Percentiles rank a stretch among this genome's conserved stretches.
phyloP scores from a whole-genome alignment of 2,113 vertebrate genomes.

The Chionis minor region DNA sequence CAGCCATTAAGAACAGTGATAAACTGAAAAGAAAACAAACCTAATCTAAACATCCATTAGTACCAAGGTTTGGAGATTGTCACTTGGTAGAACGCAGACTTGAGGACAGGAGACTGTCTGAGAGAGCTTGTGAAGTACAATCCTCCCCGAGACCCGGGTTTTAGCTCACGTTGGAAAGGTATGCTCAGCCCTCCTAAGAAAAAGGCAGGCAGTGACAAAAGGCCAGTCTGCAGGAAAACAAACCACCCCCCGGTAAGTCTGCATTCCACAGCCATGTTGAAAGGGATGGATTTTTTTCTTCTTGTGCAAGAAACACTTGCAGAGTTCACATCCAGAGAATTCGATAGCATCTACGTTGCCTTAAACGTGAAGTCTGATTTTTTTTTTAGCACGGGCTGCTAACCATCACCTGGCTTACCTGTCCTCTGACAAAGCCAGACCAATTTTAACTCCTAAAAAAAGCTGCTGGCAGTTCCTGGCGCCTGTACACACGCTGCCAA shows the following conservation, averaged over 20 bases:
- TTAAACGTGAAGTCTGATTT: not conserved
- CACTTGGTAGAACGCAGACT: not conserved
- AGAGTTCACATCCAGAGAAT: not conserved
- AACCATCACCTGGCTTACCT: not conserved
- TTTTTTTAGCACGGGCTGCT: not conserved
- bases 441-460: not conserved
- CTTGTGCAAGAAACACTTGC: not conserved
- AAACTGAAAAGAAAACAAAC: not conserved
- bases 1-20: not conserved
- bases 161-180: not conserved
- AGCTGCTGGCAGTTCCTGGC: not conserved
- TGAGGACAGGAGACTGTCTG: not conserved
- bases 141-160: not conserved
- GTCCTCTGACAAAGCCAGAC: not conserved
- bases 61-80: not conserved
- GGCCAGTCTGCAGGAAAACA: not conserved
- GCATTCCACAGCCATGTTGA: not conserved
- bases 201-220: not conserved
- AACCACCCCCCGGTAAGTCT: not conserved
- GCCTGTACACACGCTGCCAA: not conserved
- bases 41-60: not conserved
- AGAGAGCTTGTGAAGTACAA: not conserved
- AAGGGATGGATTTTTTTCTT: not conserved
- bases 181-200: not conserved
- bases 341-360: not conserved